These are phyloP conservation scores for Oegoconia quadripuncta DNA, from an alignment of 2,888 invertebrate species.

Conservation along the genomic window DNA sequence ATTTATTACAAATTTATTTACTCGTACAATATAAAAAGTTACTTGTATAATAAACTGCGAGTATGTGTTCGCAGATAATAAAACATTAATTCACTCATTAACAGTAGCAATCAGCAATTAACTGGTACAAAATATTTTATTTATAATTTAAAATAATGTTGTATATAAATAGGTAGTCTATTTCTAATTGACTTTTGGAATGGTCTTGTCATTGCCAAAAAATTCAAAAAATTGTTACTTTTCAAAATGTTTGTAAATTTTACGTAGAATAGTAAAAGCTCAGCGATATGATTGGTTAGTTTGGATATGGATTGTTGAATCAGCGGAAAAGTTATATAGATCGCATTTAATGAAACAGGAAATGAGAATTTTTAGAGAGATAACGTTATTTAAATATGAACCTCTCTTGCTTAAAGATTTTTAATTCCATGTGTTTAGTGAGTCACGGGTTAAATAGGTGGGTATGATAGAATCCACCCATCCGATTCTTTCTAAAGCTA, in stretches of 20 bases:
- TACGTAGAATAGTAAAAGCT: constrained; percentile 18
- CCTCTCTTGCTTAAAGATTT: too few species aligned
- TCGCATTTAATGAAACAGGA: background rate
- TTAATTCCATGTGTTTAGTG: background rate
- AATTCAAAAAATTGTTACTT: constrained; percentile 20
- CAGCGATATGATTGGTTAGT: constrained; percentile 10
- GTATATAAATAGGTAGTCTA: constrained; percentile 48
- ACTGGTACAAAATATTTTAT: constrained; percentile 8
- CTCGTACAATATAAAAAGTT: constrained; percentile 7
- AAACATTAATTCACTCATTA: constrained; percentile 7
- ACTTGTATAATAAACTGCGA: background rate
- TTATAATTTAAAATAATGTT: constrained; percentile 19
- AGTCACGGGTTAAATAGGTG: background rate
- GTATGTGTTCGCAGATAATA: background rate
- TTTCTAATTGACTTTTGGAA: constrained; percentile 64
- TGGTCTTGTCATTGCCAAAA: constrained; percentile 48
- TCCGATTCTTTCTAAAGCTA: constrained; percentile 2
- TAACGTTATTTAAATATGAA: background rate
- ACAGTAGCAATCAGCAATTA: constrained; percentile 4
- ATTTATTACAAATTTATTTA: background rate
- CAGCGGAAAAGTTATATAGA: background rate
- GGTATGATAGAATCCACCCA: background rate
- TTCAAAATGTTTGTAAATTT: constrained; percentile 9
- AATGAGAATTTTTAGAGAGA: background rate
- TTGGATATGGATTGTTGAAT: constrained; percentile 5